Evolutionary conservation across 2,888 invertebrate genomes (phyloP), one percentile per base, ranked within the genome.

Genomic region (Plutella xylostella): DNA sequence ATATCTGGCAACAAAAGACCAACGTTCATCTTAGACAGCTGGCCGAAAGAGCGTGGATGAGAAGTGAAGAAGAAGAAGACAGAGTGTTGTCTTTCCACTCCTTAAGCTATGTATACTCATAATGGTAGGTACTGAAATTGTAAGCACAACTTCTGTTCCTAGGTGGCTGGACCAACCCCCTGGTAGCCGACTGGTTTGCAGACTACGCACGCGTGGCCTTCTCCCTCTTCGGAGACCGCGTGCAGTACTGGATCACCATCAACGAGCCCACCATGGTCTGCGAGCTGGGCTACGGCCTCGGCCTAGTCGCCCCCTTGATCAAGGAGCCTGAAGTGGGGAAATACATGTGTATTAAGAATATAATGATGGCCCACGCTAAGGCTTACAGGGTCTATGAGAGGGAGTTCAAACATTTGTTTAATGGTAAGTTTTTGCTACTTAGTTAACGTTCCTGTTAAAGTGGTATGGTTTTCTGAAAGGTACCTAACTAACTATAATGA

Each of bases 321-420:
- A 51, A 58, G 21, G 65, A 67, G 21, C 57, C 66, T 1, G 80
- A 78, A 1, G 59, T 74, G 6, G 84, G 72, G 0, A 66, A 75
- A n/a, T 89, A 89, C 55, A 48, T 82, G 9, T 88, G 87, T 43
- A 79, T 75, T 1, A 87, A 88, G 52, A 77, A 87, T 47, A 55
- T 86, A 22, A 57, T 90, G 15, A 57, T 85, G 45, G 86, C 90
- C 0, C 90, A 90, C 56, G 88, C 87, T 0, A 80, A 73, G 52
- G 86, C 80, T 2, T 87, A 85, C 50, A 83, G 85, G 51, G 68
- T 87, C 56, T 88, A 60, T 53, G 74, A 87, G n/a, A 57, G 72
- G 6, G 69, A 84, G 38, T 90, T 85, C 55, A 73, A 78, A 49
- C 45, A 61, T 1, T 56, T 51, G 3, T 80, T 85, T 47, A 63